Conservation (phyloP, 2,888 invertebrate species). For the Zeuzera pyrina region DNA sequence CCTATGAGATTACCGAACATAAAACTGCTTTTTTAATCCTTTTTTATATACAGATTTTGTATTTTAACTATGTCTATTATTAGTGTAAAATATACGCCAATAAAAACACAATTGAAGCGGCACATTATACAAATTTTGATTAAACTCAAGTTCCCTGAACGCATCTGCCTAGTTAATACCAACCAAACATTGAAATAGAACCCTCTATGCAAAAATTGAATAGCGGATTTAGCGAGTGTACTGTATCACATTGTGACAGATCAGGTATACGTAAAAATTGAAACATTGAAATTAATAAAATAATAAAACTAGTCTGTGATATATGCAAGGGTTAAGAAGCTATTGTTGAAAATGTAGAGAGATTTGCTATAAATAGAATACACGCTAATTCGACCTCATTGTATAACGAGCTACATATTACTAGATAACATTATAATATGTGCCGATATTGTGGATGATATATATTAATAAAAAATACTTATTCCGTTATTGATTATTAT, state of each 20-base stretch:
- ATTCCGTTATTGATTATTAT: not conserved
- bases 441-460: too few species aligned
- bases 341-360: not conserved
- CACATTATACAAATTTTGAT: not conserved
- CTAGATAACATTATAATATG: too few species aligned
- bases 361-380: not conserved
- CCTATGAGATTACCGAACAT: too few species aligned
- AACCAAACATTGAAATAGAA: conserved; percentile 40
- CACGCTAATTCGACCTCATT: too few species aligned
- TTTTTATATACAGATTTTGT: too few species aligned
- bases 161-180: conserved; percentile 21
- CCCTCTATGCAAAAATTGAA: conserved; percentile 69
- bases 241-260: conserved; percentile 52
- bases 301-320: conserved; percentile 53
- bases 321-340: conserved; percentile 52
- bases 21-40: too few species aligned
- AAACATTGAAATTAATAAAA: conserved; percentile 71
- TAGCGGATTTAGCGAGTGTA: conserved; percentile 34
- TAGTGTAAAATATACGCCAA: too few species aligned
- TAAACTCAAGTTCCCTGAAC: conserved; percentile 1
- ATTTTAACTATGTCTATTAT: too few species aligned
- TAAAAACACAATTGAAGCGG: too few species aligned
- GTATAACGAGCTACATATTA: too few species aligned
- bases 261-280: conserved; percentile 67
- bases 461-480: too few species aligned